These are phyloP conservation scores for Yponomeuta cagnagella DNA, from an alignment of 2,888 invertebrate genomes.

Conservation along the genomic window DNA sequence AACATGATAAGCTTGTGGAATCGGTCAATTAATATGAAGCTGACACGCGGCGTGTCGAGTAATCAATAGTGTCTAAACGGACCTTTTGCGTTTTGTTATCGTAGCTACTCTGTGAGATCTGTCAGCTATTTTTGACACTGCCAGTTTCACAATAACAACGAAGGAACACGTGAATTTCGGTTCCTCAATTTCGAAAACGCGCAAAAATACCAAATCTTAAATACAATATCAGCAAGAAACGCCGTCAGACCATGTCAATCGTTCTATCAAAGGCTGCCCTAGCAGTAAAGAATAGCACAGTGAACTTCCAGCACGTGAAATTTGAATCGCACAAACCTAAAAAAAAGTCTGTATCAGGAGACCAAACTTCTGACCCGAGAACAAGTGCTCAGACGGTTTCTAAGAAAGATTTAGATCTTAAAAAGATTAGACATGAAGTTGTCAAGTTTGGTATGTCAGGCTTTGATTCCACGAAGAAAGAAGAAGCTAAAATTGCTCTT, in stretches of 20 bases:
- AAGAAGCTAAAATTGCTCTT: conserved; percentile 85
- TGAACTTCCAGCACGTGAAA: conserved; percentile 63
- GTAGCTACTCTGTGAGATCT: background rate
- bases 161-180: background rate
- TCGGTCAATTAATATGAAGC: too few species aligned
- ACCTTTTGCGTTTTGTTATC: background rate
- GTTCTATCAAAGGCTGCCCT: conserved; percentile 71
- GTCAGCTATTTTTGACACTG: background rate
- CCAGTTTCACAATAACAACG: conserved; percentile 2
- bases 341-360: conserved; percentile 36
- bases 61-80: too few species aligned
- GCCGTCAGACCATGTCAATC: conserved; percentile 41
- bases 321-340: conserved; percentile 73
- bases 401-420: conserved; percentile 80
- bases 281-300: conserved; percentile 55
- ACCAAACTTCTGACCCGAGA: conserved; percentile 22
- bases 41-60: too few species aligned
- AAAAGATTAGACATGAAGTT: conserved; percentile 86
- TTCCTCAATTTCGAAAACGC: background rate
- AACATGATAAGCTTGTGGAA: too few species aligned
- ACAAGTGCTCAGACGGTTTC: background rate
- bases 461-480: conserved; percentile 80
- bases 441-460: conserved; percentile 90
- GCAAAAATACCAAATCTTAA: background rate
- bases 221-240: too few species aligned